Conservation (phyloP, 1,140 invertebrate species). For the Wasmannia auropunctata region DNA sequence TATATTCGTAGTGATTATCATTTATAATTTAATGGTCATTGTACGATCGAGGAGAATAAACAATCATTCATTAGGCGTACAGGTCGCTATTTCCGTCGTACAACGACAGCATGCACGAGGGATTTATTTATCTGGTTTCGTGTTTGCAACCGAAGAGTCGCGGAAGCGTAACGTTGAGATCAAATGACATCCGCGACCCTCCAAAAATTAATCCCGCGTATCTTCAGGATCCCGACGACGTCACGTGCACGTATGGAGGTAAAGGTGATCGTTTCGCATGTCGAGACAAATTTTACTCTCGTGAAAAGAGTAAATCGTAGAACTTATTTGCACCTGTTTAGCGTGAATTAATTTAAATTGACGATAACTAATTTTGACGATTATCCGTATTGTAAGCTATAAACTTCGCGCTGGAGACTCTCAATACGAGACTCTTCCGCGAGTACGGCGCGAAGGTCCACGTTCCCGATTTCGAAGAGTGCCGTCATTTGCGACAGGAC, state of each 20-base stretch:
- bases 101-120: slow-evolving; percentile 87
- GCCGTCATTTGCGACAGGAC: slow-evolving; percentile 80
- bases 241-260: slow-evolving; percentile 88
- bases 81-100: slow-evolving; percentile 88
- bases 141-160: slow-evolving; percentile 89
- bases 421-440: slow-evolving; percentile 87
- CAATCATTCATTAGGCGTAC: slow-evolving; percentile 85
- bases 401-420: slow-evolving; percentile 86
- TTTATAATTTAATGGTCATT: neutral
- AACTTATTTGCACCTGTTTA: neutral
- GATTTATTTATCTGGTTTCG: slow-evolving; percentile 88
- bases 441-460: slow-evolving; percentile 88
- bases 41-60: neutral
- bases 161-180: slow-evolving; percentile 87
- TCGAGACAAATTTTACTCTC: neutral
- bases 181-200: slow-evolving; percentile 86
- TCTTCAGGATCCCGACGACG: slow-evolving; percentile 87
- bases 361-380: slow-evolving; percentile 10
- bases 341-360: neutral
- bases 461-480: slow-evolving; percentile 88
- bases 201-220: slow-evolving; percentile 92
- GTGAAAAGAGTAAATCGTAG: neutral
- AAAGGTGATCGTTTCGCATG: neutral
- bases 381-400: slow-evolving; percentile 86
- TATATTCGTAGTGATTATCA: neutral